A percentile compares a stretch with the other conserved stretches of the same genome.
Evolutionary conservation across 2,888 invertebrate species (phyloP).

Genomic region (Ophioninae sp.): DNA sequence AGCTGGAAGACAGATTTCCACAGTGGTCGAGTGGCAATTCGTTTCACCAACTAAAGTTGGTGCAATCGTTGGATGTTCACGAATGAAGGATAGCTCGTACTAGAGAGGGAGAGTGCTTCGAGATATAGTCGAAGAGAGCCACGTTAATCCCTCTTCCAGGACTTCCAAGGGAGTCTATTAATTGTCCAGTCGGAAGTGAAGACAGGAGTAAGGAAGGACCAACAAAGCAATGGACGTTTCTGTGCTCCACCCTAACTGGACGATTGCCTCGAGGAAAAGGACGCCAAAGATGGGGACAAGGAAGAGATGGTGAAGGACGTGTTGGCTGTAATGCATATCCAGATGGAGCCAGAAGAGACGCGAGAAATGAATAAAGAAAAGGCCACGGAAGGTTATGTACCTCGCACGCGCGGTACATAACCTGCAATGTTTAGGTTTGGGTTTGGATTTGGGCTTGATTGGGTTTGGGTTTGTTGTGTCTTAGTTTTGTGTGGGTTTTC

Average conservation of each 20-base stretch:
- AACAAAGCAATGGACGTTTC: neutral
- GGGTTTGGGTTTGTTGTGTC: too few species aligned
- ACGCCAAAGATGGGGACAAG: constrained; percentile 17
- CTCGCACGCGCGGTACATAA: constrained; percentile 58
- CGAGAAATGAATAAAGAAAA: constrained; percentile 42
- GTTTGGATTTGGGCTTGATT: too few species aligned
- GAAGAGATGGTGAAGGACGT: constrained; percentile 10
- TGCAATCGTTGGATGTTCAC: constrained; percentile 36
- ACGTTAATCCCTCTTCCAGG: constrained; percentile 59
- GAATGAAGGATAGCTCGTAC: constrained; percentile 14
- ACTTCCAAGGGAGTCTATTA: constrained; percentile 58
- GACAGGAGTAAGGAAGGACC: constrained; percentile 34
- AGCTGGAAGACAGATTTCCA: constrained; percentile 51
- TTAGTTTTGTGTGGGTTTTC: too few species aligned
- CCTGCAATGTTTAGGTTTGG: neutral
- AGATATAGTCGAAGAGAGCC: constrained; percentile 1
- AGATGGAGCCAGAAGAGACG: constrained; percentile 31
- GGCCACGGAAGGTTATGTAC: constrained; percentile 22
- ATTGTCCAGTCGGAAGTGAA: constrained; percentile 62
- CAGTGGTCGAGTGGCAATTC: constrained; percentile 56
- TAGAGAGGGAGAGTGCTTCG: constrained; percentile 33
- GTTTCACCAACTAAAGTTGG: neutral
- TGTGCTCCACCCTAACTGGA: constrained; percentile 16
- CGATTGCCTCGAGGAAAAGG: constrained; percentile 31
- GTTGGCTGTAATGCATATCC: constrained; percentile 35